These are phyloP conservation scores for Apocrypta bakeri DNA, from an alignment of 1,140 invertebrate genomes.

Conservation along the genomic window DNA sequence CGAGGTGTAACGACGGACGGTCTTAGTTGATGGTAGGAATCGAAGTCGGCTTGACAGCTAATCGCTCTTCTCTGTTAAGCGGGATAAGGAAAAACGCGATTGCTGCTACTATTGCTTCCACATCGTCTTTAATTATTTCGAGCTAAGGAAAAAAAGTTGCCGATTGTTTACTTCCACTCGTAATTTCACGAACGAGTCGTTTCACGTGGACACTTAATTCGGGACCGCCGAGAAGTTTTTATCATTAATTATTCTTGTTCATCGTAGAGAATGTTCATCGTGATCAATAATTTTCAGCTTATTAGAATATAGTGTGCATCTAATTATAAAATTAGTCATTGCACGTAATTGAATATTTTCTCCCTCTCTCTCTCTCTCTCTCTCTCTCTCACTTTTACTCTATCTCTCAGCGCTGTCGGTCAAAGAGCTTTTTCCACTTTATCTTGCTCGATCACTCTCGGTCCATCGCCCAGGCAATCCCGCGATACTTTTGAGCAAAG, in stretches of 20 bases:
- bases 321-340: background rate
- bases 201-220: background rate
- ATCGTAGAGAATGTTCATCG: too few relatives aligned
- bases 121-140: background rate
- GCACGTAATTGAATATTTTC: background rate
- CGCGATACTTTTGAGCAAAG: background rate
- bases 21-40: background rate
- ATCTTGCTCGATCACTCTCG: background rate
- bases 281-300: background rate
- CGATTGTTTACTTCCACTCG: background rate
- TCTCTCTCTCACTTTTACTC: background rate
- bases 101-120: background rate
- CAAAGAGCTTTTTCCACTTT: background rate
- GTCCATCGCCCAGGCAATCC: background rate
- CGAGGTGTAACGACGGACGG: background rate
- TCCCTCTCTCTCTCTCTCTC: background rate
- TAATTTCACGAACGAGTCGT: background rate
- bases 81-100: background rate
- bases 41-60: constrained; percentile 4
- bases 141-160: background rate
- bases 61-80: background rate
- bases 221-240: too few relatives aligned
- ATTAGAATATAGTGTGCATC: background rate
- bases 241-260: too few relatives aligned
- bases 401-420: too few relatives aligned